Percentiles rank a stretch among this genome's conserved stretches.
These are phyloP conservation scores for Drosophila lowei DNA, from an alignment of 1,140 invertebrate genomes.

Conservation along the genomic window DNA sequence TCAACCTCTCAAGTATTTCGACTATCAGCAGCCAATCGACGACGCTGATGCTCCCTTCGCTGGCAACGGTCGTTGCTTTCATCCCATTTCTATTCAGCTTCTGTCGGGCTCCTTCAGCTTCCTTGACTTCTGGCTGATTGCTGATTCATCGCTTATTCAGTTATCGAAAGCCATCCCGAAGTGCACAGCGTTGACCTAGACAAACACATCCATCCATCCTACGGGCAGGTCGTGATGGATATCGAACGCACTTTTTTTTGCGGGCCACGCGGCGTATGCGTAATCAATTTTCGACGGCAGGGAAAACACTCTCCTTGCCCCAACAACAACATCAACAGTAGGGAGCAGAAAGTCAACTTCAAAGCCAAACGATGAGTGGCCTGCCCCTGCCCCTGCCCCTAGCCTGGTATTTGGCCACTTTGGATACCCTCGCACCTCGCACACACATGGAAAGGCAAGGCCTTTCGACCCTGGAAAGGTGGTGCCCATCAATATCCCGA, in stretches of 20 bases:
- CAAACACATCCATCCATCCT: slow-evolving; percentile 15
- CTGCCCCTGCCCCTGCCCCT: slow-evolving; percentile 4
- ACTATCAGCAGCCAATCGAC: no score
- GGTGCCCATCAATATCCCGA: no score
- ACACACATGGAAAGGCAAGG: no score
- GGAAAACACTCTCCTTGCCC: slow-evolving; percentile 15
- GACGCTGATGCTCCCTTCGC: no score
- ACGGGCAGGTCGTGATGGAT: slow-evolving; percentile 16
- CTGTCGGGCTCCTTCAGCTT: no score
- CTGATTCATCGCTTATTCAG: slow-evolving; percentile 31
- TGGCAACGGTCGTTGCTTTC: background rate
- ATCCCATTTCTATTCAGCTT: no score
- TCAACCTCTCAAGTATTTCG: no score
- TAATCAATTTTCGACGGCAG: slow-evolving; percentile 55
- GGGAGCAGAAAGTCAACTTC: slow-evolving; percentile 40
- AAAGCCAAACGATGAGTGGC: slow-evolving; percentile 48
- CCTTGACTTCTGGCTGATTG: background rate
- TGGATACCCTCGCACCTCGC: background rate
- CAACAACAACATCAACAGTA: no score
- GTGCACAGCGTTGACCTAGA: slow-evolving; percentile 20
- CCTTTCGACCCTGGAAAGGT: no score
- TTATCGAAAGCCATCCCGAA: slow-evolving; percentile 20
- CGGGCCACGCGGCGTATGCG: slow-evolving; percentile 44
- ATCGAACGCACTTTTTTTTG: slow-evolving; percentile 26
- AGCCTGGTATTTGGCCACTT: slow-evolving; percentile 4